Evolutionary conservation across 1,140 invertebrate genomes (phyloP), one percentile per base, ranked within the genome.

Genomic region (Apolygus lucorum): DNA sequence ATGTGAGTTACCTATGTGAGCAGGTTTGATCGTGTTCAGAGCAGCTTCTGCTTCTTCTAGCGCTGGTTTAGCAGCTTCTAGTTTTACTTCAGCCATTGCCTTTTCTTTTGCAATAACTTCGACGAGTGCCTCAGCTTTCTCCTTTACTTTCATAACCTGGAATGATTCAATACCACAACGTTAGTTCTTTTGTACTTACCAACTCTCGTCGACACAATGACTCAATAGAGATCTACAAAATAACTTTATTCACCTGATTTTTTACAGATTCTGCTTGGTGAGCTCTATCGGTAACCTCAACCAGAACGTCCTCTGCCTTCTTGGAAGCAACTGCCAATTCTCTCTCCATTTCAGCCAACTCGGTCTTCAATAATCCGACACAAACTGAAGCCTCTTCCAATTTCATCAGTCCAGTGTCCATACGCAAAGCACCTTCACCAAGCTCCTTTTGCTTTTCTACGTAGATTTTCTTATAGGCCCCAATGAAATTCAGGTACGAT

Each of bases 401-500:
- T 81, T 98, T 98, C 74, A 91, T 93, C 76, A 88, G 62, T 72
- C 95, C 95, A 62, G 91, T 94, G 76, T 96, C 95, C 93, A 98
- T 98, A 77, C 95, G 84, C 70, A 88, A 80, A 27, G 93, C 92
- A 29, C 94, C 88, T 76, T 96, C 91, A 1, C 89, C 91, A 52
- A 98, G 82, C 80, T 96, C 93, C 76, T 88, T 86, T 77, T 90
- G 88, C 81, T 96, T 95, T 78, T 89, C 84, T 71, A 87, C 84
- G 78, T 98, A 98, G 72, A 98, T 92, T 66, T 88, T 90, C 81
- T 97, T 98, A 77, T 98, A 98, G 25, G 93, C 93, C 65, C 89
- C 90, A 68, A 98, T 92, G 78, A 98, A 98, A 75, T 95, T 96
- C 17, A 98, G 79, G 79, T 97, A 98, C 0, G 95, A 98, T 80